These are phyloP conservation scores for Minunthozetes semirufus DNA, from an alignment of 2,888 invertebrate species.

Conservation along the genomic window DNA sequence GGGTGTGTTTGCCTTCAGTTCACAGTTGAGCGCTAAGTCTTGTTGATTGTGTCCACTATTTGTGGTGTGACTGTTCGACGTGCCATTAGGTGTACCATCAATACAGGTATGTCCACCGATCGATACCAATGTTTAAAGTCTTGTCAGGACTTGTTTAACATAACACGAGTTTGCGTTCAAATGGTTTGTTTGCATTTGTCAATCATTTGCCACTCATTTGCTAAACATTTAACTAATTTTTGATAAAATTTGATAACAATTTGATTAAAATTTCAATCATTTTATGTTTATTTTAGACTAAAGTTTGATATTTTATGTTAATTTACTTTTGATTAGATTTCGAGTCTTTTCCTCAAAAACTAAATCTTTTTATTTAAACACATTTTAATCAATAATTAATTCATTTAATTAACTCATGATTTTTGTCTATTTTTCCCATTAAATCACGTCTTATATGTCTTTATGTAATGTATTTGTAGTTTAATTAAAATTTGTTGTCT, in stretches of 20 bases:
- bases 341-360: too few species aligned
- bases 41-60: background rate
- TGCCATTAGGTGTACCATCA: conserved; percentile 7
- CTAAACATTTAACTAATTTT: background rate
- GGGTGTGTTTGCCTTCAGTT: background rate
- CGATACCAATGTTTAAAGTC: background rate
- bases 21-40: too few species aligned
- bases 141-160: background rate
- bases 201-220: background rate
- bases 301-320: background rate
- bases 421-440: too few species aligned
- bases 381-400: too few species aligned
- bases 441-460: too few species aligned
- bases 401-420: too few species aligned
- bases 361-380: too few species aligned
- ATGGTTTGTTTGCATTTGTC: background rate
- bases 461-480: too few species aligned
- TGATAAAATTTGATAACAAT: background rate
- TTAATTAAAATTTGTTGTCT: background rate
- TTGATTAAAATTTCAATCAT: background rate
- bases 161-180: background rate
- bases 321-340: background rate
- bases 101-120: conserved; percentile 4
- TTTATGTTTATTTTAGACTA: background rate
- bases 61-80: background rate